phyloP scores from a whole-genome alignment of 1,140 invertebrate genomes.

The Armadillidium nasatum region DNA sequence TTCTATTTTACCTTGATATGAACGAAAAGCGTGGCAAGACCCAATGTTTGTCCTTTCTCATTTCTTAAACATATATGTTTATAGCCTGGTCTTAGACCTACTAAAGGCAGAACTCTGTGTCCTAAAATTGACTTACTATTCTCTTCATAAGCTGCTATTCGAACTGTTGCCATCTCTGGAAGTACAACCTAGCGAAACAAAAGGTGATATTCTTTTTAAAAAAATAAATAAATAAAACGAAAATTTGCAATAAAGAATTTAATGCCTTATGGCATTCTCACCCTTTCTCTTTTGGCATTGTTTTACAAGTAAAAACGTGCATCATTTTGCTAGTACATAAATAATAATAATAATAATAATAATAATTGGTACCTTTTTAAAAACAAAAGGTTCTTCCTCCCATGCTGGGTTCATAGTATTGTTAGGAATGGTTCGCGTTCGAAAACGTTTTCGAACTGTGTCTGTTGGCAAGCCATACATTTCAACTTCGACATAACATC shows the following conservation, averaged over 20 bases:
- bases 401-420: constrained; percentile 96
- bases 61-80: constrained; percentile 79
- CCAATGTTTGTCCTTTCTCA: constrained; percentile 90
- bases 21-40: constrained; percentile 82
- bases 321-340: neutral
- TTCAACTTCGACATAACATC: constrained; percentile 97
- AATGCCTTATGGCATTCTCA: too few species aligned
- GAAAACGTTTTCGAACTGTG: constrained; percentile 93
- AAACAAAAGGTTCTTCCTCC: constrained; percentile 95
- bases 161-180: constrained; percentile 89
- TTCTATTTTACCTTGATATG: constrained; percentile 57
- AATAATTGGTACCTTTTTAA: constrained; percentile 74
- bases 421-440: constrained; percentile 84
- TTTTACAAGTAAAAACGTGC: neutral
- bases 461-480: constrained; percentile 99
- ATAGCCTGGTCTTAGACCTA: constrained; percentile 91
- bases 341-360: too few species aligned
- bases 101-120: constrained; percentile 90
- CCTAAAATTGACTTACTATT: constrained; percentile 83
- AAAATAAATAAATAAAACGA: neutral
- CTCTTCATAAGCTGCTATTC: constrained; percentile 96
- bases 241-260: neutral
- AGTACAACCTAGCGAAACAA: constrained; percentile 72
- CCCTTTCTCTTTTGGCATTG: neutral
- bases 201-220: neutral